Evolutionary conservation across 2,888 invertebrate genomes (phyloP), one percentile per base, ranked within the genome.

Genomic region (Ichneumon xanthorius): DNA sequence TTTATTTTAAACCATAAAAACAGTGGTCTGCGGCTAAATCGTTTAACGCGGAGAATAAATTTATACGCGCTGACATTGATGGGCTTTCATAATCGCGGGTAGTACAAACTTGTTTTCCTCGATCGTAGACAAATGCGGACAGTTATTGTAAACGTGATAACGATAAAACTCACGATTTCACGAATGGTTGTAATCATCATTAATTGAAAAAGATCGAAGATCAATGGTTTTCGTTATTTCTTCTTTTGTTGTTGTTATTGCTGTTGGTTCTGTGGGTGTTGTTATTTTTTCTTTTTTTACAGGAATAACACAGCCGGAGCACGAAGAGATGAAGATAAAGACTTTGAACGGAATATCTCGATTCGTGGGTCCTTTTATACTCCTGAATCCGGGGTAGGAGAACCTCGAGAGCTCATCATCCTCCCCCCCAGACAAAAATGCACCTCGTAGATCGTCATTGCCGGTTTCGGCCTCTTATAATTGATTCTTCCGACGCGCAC

Each of bases 101-200:
- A 53, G 11, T 22, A 6, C 55, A 22, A 40, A 40, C 22, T 55
- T 22, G 22, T 9, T 11, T 22, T 22, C 22, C 55, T 40, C 9
- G 11, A 19, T 55, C 22, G 22, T 11, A 55, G 22, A 22, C 11
- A 9, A 55, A 55, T 7, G 19, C 19, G 55, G 11, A 19, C 9
- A 2, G 22, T 55, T 55, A 55, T 22, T 55, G 7, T 55, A 22
- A 19, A 22, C 22, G 7, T 9, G 11, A 68, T 30, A 50, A 63
- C 55, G 11, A 22, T 11, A 22, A 53, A 58, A 85, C 85, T 82
- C 79, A 85, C 85, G 19, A 82, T 85, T 82, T 82, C 76, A 30
- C 68, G 67, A 68, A 76, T 67, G 45, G 48, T 76, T 37, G 71
- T 58, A 22, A 55, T 22, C 85, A 85, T 85, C 16, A 33, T 30